These are phyloP conservation scores for Hydractinia echinata DNA, from an alignment of 30 jellyfish, hydroid and myxozoan genomes.

Conservation along the genomic window DNA sequence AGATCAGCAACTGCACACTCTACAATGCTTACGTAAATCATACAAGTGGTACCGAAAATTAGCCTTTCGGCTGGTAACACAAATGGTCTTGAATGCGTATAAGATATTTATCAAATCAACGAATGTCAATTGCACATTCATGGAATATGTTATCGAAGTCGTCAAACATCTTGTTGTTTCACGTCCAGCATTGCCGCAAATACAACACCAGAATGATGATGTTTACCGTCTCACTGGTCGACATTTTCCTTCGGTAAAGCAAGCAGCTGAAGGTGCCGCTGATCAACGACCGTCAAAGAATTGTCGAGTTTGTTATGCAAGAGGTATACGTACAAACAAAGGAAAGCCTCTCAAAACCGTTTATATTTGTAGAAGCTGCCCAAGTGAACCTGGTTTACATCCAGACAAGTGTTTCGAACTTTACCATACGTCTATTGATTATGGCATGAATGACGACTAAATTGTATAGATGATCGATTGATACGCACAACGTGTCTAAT, in stretches of 20 bases:
- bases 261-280: constrained; percentile 16
- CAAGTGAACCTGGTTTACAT: constrained; percentile 9
- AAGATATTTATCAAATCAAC: constrained; percentile 8
- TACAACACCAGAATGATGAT: constrained; percentile 5
- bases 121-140: neutral
- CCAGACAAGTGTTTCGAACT: neutral
- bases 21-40: constrained; percentile 13
- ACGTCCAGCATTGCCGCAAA: neutral
- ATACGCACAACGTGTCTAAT: too few relatives aligned
- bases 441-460: neutral
- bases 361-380: constrained; percentile 13
- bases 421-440: neutral
- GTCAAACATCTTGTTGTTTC: neutral
- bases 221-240: constrained; percentile 22
- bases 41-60: constrained; percentile 30
- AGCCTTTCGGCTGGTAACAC: constrained; percentile 15
- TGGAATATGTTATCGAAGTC: neutral
- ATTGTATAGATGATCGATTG: too few relatives aligned
- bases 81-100: constrained; percentile 19
- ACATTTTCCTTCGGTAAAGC: constrained; percentile 22
- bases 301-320: constrained; percentile 9
- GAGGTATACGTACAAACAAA: constrained; percentile 13
- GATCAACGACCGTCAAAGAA: constrained; percentile 7
- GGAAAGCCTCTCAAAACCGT: constrained; percentile 13
- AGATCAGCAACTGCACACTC: constrained; percentile 33